Percentiles rank a stretch among this genome's conserved stretches.
phyloP scores from a whole-genome alignment of 2,113 vertebrate species.

The Camelus bactrianus region DNA sequence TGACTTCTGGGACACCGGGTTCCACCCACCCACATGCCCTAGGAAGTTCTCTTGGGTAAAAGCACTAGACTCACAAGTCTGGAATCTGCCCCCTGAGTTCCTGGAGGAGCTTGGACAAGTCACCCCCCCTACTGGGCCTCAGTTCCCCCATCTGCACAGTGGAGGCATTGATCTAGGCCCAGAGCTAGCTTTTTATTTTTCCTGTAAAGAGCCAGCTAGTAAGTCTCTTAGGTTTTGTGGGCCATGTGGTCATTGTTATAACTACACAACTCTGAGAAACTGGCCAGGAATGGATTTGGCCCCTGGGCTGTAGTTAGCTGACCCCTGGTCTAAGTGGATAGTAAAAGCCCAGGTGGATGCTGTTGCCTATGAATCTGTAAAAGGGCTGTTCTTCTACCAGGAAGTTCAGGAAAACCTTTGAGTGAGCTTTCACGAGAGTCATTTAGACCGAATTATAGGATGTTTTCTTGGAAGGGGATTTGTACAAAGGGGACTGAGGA shows the following conservation, averaged over 20 bases:
- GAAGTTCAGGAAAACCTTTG: not conserved
- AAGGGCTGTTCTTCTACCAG: not conserved
- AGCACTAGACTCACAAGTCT: not conserved
- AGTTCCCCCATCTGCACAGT: not conserved
- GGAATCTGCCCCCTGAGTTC: not conserved
- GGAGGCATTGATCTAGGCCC: not conserved
- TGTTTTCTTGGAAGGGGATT: not conserved
- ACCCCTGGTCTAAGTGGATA: not conserved
- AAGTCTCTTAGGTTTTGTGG: not conserved
- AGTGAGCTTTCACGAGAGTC: not conserved
- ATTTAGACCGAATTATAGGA: not conserved
- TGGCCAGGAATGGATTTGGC: not conserved
- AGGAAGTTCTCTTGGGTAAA: not conserved
- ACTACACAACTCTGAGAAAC: not conserved
- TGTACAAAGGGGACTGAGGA: not conserved
- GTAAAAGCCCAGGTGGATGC: not conserved
- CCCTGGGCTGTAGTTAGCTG: not conserved
- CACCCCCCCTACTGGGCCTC: not conserved
- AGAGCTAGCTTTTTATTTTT: not conserved
- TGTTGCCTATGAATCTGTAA: not conserved
- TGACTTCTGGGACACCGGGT: not conserved
- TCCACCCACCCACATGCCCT: not conserved
- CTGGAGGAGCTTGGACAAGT: not conserved
- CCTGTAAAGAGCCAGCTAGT: not conserved
- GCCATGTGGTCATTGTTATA: not conserved